A percentile compares a stretch with the other conserved stretches of the same genome.
Evolutionary conservation across 2,888 invertebrate genomes (phyloP).

Genomic region (Nomada goodeniana): DNA sequence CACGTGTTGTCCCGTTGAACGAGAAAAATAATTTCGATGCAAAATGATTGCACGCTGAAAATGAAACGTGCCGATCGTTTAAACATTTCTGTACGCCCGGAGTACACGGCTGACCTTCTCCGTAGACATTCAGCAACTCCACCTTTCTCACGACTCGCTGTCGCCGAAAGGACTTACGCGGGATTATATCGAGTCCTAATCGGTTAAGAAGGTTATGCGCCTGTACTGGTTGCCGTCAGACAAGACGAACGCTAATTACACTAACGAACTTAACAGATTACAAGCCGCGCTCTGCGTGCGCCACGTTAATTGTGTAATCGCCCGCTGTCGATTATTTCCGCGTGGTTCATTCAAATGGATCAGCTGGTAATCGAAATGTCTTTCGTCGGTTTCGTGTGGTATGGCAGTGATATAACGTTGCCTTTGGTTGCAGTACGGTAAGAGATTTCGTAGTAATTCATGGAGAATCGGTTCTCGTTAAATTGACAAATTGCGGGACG

Average conservation of each 20-base stretch:
- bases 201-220: constrained; percentile 18
- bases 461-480: no score
- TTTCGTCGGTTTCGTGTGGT: background rate
- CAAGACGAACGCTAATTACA: constrained; percentile 33
- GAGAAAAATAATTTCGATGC: no score
- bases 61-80: no score
- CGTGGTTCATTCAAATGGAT: background rate
- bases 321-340: background rate
- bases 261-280: constrained; percentile 54
- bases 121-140: background rate
- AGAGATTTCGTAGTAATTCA: no score
- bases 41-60: no score
- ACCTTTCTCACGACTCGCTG: constrained; percentile 38
- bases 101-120: constrained; percentile 24
- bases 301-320: constrained; percentile 18
- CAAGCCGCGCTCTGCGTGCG: background rate
- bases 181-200: constrained; percentile 43
- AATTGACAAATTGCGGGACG: no score
- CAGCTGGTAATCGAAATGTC: background rate
- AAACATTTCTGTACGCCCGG: no score
- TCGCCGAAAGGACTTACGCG: constrained; percentile 31
- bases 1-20: no score
- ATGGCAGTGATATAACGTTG: background rate
- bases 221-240: background rate
- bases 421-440: background rate